Conservation (phyloP, 2,113 vertebrate species). For the Paracanthobrama guichenoti region DNA sequence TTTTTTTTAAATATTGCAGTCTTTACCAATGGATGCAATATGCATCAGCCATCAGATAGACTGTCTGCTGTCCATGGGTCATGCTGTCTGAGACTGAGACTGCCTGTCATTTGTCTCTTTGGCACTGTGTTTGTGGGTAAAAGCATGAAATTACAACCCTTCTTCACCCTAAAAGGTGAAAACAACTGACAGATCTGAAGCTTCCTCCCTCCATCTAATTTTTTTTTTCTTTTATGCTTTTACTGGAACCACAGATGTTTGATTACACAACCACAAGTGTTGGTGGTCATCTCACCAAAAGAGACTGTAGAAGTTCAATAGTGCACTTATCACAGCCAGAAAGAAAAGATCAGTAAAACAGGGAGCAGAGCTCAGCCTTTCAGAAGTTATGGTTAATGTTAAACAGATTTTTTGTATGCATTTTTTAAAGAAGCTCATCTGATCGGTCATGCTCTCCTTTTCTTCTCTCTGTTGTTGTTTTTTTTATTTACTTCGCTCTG, state of each 20-base stretch:
- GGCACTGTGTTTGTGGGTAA: constrained; percentile 35
- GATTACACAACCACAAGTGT: constrained; percentile 37
- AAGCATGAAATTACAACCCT: constrained; percentile 13
- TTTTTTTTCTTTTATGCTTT: not conserved
- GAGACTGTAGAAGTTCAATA: not conserved
- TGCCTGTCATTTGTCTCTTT: constrained; percentile 41
- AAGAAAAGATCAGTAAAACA: not conserved
- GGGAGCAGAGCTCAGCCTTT: constrained; percentile 7
- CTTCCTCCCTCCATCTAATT: not conserved
- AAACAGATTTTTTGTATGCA: not conserved
- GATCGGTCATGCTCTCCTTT: constrained; percentile 16
- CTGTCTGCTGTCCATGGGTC: not conserved
- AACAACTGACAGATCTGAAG: constrained; percentile 31
- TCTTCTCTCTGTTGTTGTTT: constrained; percentile 14
- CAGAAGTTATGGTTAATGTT: not conserved
- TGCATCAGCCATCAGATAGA: not conserved
- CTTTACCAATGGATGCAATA: not conserved
- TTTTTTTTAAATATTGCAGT: not conserved
- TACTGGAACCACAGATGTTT: constrained; percentile 38
- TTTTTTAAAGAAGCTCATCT: constrained; percentile 4
- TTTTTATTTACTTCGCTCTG: constrained; percentile 11
- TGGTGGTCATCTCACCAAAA: constrained; percentile 35
- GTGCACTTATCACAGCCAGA: constrained; percentile 19
- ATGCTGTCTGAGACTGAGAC: not conserved
- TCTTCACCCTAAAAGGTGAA: not conserved